Conservation (phyloP, 2,113 vertebrate genomes). For the Acrocephalus kingi region DNA sequence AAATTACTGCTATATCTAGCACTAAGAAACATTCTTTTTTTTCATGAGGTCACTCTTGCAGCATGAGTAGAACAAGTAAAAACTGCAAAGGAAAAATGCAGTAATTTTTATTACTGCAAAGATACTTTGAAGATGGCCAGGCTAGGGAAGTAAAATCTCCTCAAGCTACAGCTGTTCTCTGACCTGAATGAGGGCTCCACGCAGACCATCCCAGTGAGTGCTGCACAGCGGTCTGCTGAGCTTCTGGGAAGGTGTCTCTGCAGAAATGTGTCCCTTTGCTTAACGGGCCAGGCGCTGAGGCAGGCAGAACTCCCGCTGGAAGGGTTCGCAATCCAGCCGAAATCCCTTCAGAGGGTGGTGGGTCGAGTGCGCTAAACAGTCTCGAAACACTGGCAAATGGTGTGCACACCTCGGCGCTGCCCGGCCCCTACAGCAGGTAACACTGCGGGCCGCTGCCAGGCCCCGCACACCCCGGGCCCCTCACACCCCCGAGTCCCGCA, state of each 20-base stretch:
- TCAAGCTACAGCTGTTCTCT: neutral
- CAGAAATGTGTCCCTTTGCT: neutral
- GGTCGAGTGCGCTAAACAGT: rapidly evolving
- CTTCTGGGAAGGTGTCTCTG: neutral
- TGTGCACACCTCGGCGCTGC: neutral
- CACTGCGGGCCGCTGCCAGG: neutral
- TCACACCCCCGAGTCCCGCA: too few species aligned
- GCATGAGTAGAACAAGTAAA: neutral
- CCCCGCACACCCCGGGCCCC: neutral
- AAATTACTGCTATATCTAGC: neutral
- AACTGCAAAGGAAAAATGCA: neutral
- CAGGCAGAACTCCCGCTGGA: neutral
- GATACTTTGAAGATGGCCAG: neutral
- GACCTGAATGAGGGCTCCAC: neutral
- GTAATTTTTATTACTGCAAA: neutral
- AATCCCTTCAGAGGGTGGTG: neutral
- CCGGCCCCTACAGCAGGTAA: neutral
- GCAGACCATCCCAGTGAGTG: rapidly evolving
- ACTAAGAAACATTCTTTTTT: neutral
- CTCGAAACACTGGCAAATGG: rapidly evolving
- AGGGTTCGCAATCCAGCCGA: neutral
- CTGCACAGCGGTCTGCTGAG: neutral
- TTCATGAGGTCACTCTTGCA: neutral
- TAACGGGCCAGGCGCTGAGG: neutral
- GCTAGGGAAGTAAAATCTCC: neutral